These are phyloP conservation scores for Leontopithecus rosalia DNA, from an alignment of 2,797 vertebrate genomes.

Conservation along the genomic window DNA sequence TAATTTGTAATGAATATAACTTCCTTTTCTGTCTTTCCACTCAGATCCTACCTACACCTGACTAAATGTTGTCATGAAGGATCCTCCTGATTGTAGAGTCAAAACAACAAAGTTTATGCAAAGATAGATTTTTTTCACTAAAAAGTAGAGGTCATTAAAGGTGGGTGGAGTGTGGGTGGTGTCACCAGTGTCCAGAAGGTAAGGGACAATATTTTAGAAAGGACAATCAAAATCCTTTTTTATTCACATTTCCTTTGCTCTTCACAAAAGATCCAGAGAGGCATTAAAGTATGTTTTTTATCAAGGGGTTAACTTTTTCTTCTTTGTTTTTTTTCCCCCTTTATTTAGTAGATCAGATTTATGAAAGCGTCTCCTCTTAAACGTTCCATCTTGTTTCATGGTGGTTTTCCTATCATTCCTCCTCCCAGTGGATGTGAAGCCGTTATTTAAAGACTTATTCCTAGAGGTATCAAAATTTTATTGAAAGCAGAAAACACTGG, in stretches of 20 bases:
- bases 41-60: not conserved
- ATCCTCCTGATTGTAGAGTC: not conserved
- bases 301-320: not conserved
- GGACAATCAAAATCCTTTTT: not conserved
- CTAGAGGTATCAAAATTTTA: conserved; percentile 41
- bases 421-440: not conserved
- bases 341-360: not conserved
- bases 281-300: not conserved
- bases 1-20: not conserved
- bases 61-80: not conserved
- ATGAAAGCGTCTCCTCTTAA: not conserved
- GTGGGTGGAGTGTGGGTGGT: not conserved
- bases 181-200: not conserved
- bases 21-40: not conserved
- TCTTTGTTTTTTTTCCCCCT: not conserved
- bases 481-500: conserved; percentile 14
- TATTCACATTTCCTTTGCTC: not conserved
- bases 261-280: not conserved
- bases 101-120: not conserved
- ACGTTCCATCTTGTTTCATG: conserved; percentile 24
- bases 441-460: conserved; percentile 27
- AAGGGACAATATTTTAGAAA: not conserved
- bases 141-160: not conserved
- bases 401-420: conserved; percentile 9
- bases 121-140: not conserved